Base-by-base conservation (phyloP, 2,113 vertebrate genomes). In the Sylvia atricapilla region DNA sequence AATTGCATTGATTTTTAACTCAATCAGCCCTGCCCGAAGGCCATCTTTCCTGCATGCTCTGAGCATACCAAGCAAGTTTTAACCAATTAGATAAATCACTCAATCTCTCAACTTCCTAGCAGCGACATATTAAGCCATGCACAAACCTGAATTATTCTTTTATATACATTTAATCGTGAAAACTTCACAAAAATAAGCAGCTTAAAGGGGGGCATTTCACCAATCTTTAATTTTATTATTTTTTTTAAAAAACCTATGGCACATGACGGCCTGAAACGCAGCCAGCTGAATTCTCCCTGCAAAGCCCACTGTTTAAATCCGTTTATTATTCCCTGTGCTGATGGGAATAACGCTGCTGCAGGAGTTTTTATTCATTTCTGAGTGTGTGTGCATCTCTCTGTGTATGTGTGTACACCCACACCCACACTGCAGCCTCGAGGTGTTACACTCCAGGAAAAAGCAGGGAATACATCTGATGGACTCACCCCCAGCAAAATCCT, bases 21-120 rank as follows among this genome's bases (percentile, higher is more conserved):
- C 95, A 11, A 76, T 79, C 93, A 95, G 1, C 69, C 89, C 93
- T 95, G 94, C 92, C 96, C 73, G 1, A 92, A 53, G 92, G 95
- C 95, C 95, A 96, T 90, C 85, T 35, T 95, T 67, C 58, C 69
- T 86, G 67, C 77, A 12, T n/a, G 68, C 85, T 52, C 39, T 2
- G 72, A 93, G 84, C 88, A 89, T 66, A 96, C 77, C 94, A 93
- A 91, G 92, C 94, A 96, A 95, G 92, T 96, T 95, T 72, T 5
- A 80, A 87, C 87, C 75, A 3, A 94, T 79, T 56, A 90, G 87
- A 92, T 79, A 89, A 92, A 96, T 91, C 78, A 70, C 76, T 49
- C 39, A 52, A 88, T 63, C 91, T 93, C 84, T 1, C 3, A 63
- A 92, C 83, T 94, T 88, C 85, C 91, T 9, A 73, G 22, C 62